These are phyloP conservation scores for Itoplectis maculator DNA, from an alignment of 2,888 invertebrate genomes.

Conservation along the genomic window DNA sequence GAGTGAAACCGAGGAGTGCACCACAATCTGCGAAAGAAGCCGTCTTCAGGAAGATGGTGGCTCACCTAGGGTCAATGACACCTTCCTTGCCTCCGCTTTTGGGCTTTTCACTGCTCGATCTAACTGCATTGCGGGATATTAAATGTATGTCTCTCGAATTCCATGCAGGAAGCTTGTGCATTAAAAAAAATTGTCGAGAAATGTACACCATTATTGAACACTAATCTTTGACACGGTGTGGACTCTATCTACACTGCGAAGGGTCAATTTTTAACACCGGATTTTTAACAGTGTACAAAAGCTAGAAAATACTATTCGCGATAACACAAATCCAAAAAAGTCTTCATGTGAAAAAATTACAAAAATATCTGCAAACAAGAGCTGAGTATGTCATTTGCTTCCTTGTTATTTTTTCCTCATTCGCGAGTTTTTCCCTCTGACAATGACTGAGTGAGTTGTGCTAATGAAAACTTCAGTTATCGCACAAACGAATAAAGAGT, in stretches of 20 bases:
- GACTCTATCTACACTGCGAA: too few relatives aligned
- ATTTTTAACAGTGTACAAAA: too few relatives aligned
- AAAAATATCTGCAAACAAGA: not conserved
- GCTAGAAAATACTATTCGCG: not conserved
- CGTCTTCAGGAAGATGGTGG: not conserved
- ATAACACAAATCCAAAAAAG: not conserved
- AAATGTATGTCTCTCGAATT: not conserved
- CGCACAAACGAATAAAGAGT: not conserved
- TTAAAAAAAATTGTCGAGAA: not conserved
- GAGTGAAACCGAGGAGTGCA: not conserved
- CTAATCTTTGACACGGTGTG: too few relatives aligned
- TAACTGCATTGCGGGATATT: constrained; percentile 16
- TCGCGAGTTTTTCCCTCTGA: not conserved
- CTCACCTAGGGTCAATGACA: not conserved
- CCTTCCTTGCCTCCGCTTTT: not conserved
- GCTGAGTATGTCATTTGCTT: not conserved
- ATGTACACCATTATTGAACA: too few relatives aligned
- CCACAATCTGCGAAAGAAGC: constrained; percentile 22
- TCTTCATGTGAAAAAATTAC: not conserved
- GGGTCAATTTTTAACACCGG: too few relatives aligned
- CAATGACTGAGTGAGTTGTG: not conserved
- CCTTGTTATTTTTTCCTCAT: not conserved
- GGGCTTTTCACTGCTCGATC: not conserved
- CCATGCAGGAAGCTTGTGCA: not conserved
- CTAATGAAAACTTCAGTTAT: not conserved